A percentile compares a stretch with the other conserved stretches of the same genome.
Conservation (phyloP, 2,888 invertebrate species). For the Allolobophora icterica region DNA sequence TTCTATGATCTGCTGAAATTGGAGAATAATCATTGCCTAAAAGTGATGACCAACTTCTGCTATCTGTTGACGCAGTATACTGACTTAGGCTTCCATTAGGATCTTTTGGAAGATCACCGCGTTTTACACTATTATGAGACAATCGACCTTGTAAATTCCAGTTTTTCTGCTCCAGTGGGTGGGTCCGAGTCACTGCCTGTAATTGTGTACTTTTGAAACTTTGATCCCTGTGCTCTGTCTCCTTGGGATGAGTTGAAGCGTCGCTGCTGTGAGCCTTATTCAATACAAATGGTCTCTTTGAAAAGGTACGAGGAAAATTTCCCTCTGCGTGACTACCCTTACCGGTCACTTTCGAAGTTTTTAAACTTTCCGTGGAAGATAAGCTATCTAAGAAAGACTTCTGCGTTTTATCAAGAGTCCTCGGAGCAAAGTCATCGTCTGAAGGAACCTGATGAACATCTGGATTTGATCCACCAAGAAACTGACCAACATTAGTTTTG, state of each 20-base stretch:
- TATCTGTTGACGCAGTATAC: conserved; percentile 2
- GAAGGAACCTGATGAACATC: neutral
- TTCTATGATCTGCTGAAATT: neutral
- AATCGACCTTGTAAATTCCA: neutral
- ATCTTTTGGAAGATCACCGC: neutral
- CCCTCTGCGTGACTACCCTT: neutral
- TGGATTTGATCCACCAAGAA: neutral
- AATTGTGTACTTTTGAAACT: neutral
- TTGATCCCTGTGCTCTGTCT: neutral
- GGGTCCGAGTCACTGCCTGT: neutral
- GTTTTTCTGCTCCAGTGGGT: neutral
- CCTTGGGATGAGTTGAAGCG: neutral
- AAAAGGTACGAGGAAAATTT: neutral
- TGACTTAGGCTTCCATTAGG: neutral
- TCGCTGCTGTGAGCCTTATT: neutral
- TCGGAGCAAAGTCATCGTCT: neutral
- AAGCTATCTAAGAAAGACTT: neutral
- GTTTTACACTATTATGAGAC: neutral
- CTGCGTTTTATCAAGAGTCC: neutral
- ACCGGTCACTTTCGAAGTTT: neutral
- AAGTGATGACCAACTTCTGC: neutral
- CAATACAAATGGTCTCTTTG: neutral
- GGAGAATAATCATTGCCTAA: neutral
- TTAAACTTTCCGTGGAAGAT: neutral
- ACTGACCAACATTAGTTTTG: no score